Evolutionary conservation across 2,113 vertebrate species (phyloP).

Genomic region (Vanacampus margaritifer): DNA sequence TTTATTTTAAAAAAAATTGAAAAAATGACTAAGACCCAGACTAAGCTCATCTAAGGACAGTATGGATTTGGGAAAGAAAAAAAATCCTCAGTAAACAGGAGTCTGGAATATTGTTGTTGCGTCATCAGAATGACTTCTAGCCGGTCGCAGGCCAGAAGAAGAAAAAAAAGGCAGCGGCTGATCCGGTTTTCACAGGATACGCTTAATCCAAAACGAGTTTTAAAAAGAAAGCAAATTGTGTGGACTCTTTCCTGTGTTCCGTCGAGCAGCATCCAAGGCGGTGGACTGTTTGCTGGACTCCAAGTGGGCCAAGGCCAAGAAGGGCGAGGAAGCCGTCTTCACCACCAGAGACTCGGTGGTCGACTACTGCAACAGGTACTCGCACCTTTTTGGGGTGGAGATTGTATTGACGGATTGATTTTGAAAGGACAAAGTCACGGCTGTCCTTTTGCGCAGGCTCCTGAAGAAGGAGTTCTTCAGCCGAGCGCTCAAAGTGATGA

Average conservation of each 20-base stretch:
- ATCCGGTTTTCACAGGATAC: not conserved
- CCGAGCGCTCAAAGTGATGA: conserved; percentile 97
- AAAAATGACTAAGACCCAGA: too few species aligned
- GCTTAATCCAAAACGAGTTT: not conserved
- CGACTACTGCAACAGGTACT: conserved; percentile 95
- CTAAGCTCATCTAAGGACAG: too few species aligned
- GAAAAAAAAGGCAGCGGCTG: not conserved
- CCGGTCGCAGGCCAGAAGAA: not conserved
- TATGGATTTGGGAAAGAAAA: too few species aligned
- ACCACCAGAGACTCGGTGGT: conserved; percentile 92
- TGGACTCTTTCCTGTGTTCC: conserved; percentile 7
- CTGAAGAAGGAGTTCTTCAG: conserved; percentile 98
- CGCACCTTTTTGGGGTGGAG: not conserved
- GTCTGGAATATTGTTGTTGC: too few species aligned
- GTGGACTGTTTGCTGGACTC: conserved; percentile 97
- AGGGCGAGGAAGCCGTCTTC: conserved; percentile 93
- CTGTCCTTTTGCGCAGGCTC: conserved; percentile 71
- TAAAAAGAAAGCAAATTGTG: too few species aligned
- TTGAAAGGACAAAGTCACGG: not conserved
- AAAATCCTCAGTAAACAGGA: too few species aligned
- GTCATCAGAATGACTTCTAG: not conserved
- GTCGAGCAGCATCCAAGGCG: conserved; percentile 86
- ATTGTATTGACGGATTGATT: too few species aligned
- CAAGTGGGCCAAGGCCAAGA: conserved; percentile 97
- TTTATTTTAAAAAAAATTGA: too few species aligned